Conservation (phyloP, 1,140 invertebrate species). For the Cataglyphis hispanica region DNA sequence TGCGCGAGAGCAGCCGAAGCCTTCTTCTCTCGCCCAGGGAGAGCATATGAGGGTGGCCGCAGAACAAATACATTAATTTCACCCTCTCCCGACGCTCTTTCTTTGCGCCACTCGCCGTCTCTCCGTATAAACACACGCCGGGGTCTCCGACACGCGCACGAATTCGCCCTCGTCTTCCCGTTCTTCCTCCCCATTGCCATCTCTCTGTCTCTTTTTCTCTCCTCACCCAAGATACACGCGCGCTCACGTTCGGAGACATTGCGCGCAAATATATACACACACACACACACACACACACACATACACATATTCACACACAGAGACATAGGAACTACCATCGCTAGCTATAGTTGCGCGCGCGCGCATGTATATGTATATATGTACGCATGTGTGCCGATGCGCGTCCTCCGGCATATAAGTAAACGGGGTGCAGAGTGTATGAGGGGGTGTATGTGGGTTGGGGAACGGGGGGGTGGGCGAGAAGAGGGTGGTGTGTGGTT, state of each 20-base stretch:
- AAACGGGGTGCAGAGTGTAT: conserved; percentile 80
- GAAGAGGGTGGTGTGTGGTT: conserved; percentile 83
- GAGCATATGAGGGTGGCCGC: conserved; percentile 83
- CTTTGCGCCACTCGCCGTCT: conserved; percentile 45
- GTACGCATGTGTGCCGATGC: conserved; percentile 76
- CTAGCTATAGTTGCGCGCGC: conserved; percentile 24
- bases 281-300: not conserved
- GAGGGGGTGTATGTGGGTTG: conserved; percentile 64
- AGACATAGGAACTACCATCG: conserved; percentile 43
- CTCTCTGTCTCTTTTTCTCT: conserved; percentile 14
- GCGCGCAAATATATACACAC: conserved; percentile 7
- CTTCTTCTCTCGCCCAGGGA: conserved; percentile 71
- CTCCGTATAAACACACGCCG: conserved; percentile 64
- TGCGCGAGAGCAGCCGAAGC: conserved; percentile 73
- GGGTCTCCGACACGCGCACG: conserved; percentile 47
- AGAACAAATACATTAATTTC: conserved; percentile 85
- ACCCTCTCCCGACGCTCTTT: conserved; percentile 70
- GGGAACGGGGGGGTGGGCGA: conserved; percentile 67
- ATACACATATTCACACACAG: conserved; percentile 10
- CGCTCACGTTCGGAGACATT: conserved; percentile 48
- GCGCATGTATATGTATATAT: not conserved
- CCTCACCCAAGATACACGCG: conserved; percentile 38
- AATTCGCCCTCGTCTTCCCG: conserved; percentile 62
- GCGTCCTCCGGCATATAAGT: conserved; percentile 82
- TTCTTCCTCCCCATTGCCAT: conserved; percentile 48